Evolutionary conservation across 2,797 vertebrate species (phyloP), one percentile per base, ranked within the genome.

Genomic region (Poeciliopsis infans): DNA sequence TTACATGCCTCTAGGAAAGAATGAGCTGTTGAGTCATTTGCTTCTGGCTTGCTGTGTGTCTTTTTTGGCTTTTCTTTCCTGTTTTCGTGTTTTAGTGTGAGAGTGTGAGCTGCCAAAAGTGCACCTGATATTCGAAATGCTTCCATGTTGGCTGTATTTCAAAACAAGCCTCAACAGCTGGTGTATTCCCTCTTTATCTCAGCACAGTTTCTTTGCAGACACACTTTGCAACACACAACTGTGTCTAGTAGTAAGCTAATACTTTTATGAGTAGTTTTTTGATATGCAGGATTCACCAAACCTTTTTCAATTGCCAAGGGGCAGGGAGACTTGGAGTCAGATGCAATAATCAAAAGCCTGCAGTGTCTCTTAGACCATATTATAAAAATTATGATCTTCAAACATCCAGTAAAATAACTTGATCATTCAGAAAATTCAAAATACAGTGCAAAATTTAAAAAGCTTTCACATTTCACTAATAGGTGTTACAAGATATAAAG

Each of bases 81-180:
- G 33, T 39, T 61, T 64, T 59, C 61, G 28, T 76, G 36, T 68
- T 53, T 57, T 4, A 55, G 39, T 51, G 16, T 43, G 45, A 70
- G 46, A 75, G 43, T 75, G 16, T 77, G 64, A 69, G 55, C 71
- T 81, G 72, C 82, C 68, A 88, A 85, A 83, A 79, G 79, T 83
- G 59, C 79, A 87, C 81, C 81, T 87, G 81, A 88, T 74, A 81
- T 81, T 79, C 82, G 80, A 78, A 89, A 88, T 77, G 78, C 78
- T 86, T 74, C 68, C 47, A 70, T 86, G 70, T 69, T 91, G 88
- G 82, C 85, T 61, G 49, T 70, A 71, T 87, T 79, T 89, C 36
- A 89, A 89, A 80, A 75, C 77, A 39, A 71, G 18, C 59, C 71
- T 74, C 77, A 82, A 88, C 74, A 79, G 85, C 86, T 83, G 68